phyloP scores from a whole-genome alignment of 2,113 vertebrate genomes.

The Campylomormyrus numenius region DNA sequence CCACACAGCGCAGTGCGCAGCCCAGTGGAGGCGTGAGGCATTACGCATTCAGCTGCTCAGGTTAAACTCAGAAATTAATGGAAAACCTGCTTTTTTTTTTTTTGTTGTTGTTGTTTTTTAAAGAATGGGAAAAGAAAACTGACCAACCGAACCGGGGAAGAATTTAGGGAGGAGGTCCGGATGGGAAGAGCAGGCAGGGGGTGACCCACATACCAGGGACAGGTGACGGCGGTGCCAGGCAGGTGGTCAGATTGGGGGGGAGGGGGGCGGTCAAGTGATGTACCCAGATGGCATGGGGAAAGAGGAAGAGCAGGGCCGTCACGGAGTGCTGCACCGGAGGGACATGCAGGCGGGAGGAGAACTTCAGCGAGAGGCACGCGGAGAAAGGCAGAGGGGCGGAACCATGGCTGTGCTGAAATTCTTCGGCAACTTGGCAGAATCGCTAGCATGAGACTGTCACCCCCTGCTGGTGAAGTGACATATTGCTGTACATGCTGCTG shows the following conservation, averaged over 20 bases:
- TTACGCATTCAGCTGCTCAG: not conserved
- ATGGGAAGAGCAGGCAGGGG: not conserved
- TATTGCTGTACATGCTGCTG: not conserved
- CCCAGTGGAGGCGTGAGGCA: not conserved
- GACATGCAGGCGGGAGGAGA: not conserved
- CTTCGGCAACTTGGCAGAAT: not conserved
- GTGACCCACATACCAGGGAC: slow-evolving; percentile 39
- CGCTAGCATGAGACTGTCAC: not conserved
- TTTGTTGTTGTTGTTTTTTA: not conserved
- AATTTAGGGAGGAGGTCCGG: not conserved
- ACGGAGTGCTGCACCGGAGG: not conserved
- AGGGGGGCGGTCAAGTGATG: slow-evolving; percentile 29
- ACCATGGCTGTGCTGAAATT: no score
- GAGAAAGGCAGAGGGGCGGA: not conserved
- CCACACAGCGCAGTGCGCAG: not conserved
- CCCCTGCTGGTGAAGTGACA: not conserved
- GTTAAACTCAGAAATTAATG: not conserved
- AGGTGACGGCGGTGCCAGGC: slow-evolving; percentile 34
- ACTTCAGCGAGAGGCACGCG: not conserved
- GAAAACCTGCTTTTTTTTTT: not conserved
- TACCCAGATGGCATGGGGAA: slow-evolving; percentile 19
- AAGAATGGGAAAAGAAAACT: not conserved
- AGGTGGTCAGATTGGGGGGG: slow-evolving; percentile 37
- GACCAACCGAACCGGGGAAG: not conserved
- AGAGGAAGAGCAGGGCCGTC: not conserved